phyloP scores from a whole-genome alignment of 1,140 invertebrate genomes.

The Wasmannia auropunctata region DNA sequence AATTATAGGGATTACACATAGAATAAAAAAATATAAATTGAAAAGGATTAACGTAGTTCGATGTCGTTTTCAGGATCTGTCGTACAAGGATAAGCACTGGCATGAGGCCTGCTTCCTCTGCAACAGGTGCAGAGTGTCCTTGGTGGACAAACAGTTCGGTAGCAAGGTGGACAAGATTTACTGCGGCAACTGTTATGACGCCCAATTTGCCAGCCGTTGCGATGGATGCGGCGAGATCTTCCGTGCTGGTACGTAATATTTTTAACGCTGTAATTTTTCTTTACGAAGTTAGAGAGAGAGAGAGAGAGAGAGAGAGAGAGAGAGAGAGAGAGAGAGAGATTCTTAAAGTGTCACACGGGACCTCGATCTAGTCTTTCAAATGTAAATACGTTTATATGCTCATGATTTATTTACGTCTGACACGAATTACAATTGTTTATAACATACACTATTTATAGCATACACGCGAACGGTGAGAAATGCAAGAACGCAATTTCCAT shows the following conservation, averaged over 20 bases:
- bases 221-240: constrained; percentile 99
- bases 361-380: background rate
- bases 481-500: background rate
- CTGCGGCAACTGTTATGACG: constrained; percentile 99
- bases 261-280: background rate
- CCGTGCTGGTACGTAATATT: constrained; percentile 94
- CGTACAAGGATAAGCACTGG: constrained; percentile 99
- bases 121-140: constrained; percentile 97
- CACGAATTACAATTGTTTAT: background rate
- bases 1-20: background rate
- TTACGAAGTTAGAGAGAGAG: background rate
- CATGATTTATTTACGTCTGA: constrained; percentile 25
- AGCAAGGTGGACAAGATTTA: constrained; percentile 99
- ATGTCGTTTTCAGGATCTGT: constrained; percentile 93
- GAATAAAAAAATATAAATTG: background rate
- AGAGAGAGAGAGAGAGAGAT: background rate
- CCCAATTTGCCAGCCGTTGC: constrained; percentile 99
- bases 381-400: background rate
- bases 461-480: background rate
- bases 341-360: background rate
- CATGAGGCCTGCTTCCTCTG: constrained; percentile 99
- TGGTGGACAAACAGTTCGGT: constrained; percentile 99
- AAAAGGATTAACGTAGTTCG: background rate
- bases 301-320: background rate
- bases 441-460: background rate